Evolutionary conservation across 2,113 vertebrate genomes (phyloP), one percentile per base, ranked within the genome.

Genomic region (Myrmecophaga tridactyla): DNA sequence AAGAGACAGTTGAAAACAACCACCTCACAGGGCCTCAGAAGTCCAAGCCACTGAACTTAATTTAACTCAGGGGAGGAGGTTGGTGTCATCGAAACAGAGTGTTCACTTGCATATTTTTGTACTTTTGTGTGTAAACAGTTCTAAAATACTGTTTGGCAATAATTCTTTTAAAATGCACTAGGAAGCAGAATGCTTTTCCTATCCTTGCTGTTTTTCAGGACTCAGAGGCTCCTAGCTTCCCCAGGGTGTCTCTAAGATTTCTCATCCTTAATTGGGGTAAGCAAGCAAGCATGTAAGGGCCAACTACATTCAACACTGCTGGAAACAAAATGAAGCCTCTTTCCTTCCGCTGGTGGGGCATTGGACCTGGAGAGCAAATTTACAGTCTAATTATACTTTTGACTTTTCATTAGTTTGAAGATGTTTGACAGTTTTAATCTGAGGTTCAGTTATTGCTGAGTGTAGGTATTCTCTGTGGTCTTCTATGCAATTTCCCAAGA

Each of bases 1-100:
- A 39, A 95, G 97, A 97, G 93, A 97, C 41, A 17, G 73, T 72
- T 51, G 75, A 81, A 97, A 98, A 97, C 97, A 97, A 43, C 96
- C 94, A 96, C 84, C 87, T 95, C 93, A 15, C 4, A 65, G 87
- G 92, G 60, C 80, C 93, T 60, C 58, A 89, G 73, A 89, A 83
- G 75, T 94, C 96, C 9, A 43, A 96, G 94, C 25, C 94, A 41
- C 75, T 84, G 36, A 31, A 84, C 62, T 58, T 97, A 70, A 96
- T 92, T 97, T 96, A 92, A 91, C 46, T 80, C 36, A 84, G 65
- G 62, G 78, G 89, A 92, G 91, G 90, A 87, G 92, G 90, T 21
- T 13, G 0, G 18, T 36, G 1, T 81, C 78, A 62, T 94, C 75
- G 69, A 94, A 96, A 90, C 86, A 25, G 43, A 95, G 75, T 83